Evolutionary conservation across 2,888 invertebrate species (phyloP), one percentile per base, ranked within the genome.

Genomic region (Drosophila borealis): DNA sequence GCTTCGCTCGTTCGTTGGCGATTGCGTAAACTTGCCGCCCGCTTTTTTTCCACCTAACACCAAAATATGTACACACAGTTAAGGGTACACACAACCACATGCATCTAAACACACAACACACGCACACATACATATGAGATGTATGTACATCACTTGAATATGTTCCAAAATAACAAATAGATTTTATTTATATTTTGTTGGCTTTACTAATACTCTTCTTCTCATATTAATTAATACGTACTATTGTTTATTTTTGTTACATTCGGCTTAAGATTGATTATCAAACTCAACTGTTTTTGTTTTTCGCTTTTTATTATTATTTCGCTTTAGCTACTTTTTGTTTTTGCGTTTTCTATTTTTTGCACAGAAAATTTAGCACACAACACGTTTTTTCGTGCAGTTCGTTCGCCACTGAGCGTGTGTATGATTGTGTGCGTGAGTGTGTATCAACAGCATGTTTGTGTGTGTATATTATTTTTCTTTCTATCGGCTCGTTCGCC

Each of bases 1-100:
- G 70, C 46, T 57, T 72, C 51, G 67, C 54, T 74, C 66, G 67
- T 72, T 78, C 63, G 62, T 70, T 81, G 78, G 85, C 88, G 85
- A 86, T 86, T 86, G 85, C 85, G 85, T 86, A 86, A 86, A 86
- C 89, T 82, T 88, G 86, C 83, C 83, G 83, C 88, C 88, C 88
- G 83, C 88, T 84, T 84, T 83, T 80, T 87, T 81, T 78, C 80
- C 75, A 88, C 71, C 83, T 80, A 88, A 85, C 77, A 83, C 82
- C 69, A 82, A 83, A 88, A 85, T 88, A 80, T 88, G 72, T 88
- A 83, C 88, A 88, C 77, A 88, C 71, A 73, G 67, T 73, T 77
- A 77, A 72, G 67, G 41, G 60, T 68, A 71, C 72, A 57, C 50
- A 48, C 62, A 48, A 33, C 17, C 45, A 63, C 19, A 73, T n/a